These are phyloP conservation scores for Hippocampus barbouri DNA, from an alignment of 2,113 vertebrate species.

Conservation along the genomic window DNA sequence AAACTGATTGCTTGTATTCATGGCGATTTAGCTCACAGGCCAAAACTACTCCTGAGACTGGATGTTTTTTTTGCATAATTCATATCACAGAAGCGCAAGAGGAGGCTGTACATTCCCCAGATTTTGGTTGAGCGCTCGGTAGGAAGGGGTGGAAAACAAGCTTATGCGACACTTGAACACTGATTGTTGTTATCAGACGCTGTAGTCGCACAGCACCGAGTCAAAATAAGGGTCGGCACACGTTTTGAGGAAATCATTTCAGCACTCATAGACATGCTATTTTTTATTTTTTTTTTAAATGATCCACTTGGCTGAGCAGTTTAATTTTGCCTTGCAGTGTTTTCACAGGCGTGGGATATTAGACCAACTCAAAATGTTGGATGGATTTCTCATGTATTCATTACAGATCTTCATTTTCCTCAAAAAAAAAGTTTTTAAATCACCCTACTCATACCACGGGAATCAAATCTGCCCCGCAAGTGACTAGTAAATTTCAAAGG, in stretches of 20 bases:
- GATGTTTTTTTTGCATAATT: slow-evolving; percentile 20
- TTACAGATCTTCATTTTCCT: too few relatives aligned
- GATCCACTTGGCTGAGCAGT: too few relatives aligned
- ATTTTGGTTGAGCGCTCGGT: slow-evolving; percentile 12
- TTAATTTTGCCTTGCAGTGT: too few relatives aligned
- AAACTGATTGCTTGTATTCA: slow-evolving; percentile 1
- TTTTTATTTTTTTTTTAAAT: neutral
- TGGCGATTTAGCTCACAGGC: slow-evolving; percentile 1
- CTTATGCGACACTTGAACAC: slow-evolving; percentile 6
- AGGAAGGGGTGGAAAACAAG: slow-evolving; percentile 22
- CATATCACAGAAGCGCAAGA: slow-evolving; percentile 12
- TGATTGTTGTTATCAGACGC: slow-evolving; percentile 17
- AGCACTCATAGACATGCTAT: neutral
- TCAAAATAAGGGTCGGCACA: slow-evolving; percentile 15
- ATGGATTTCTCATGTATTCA: too few relatives aligned
- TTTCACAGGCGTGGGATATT: too few relatives aligned
- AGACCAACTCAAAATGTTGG: too few relatives aligned
- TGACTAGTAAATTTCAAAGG: neutral
- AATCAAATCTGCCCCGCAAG: neutral
- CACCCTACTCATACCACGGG: neutral
- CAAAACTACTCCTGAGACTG: slow-evolving; percentile 1
- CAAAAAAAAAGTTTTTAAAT: too few relatives aligned
- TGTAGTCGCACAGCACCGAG: slow-evolving; percentile 19
- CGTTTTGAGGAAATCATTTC: neutral
- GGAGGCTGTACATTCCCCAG: too few relatives aligned